phyloP scores from a whole-genome alignment of 1,140 invertebrate genomes.

The Saccostrea echinata region DNA sequence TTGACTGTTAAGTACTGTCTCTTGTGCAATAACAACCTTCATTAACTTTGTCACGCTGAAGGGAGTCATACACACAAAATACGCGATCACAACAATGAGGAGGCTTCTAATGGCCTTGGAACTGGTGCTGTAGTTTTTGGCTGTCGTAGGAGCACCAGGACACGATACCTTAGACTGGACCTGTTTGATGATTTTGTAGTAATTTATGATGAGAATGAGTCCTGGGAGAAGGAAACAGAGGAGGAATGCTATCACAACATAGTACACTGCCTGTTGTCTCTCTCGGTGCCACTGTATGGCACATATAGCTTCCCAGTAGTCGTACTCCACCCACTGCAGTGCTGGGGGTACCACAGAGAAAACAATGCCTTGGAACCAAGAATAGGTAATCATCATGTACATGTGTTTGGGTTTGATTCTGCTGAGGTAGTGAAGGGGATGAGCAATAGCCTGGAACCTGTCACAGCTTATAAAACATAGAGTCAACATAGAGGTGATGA shows the following conservation, averaged over 20 bases:
- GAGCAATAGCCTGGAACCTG: conserved; percentile 72
- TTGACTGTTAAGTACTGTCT: conserved; percentile 68
- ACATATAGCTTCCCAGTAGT: conserved; percentile 79
- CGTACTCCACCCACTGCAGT: conserved; percentile 76
- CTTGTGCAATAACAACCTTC: conserved; percentile 68
- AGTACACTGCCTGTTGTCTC: conserved; percentile 64
- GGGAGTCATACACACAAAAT: conserved; percentile 79
- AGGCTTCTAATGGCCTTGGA: conserved; percentile 75
- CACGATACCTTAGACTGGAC: conserved; percentile 55
- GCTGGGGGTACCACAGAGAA: conserved; percentile 72
- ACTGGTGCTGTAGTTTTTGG: conserved; percentile 63
- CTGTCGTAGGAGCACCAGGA: not conserved
- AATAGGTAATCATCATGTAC: conserved; percentile 61
- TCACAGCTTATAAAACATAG: conserved; percentile 78
- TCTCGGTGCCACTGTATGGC: conserved; percentile 78
- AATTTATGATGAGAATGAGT: conserved; percentile 69
- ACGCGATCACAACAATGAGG: conserved; percentile 75
- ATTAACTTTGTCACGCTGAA: conserved; percentile 79
- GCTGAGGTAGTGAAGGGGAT: conserved; percentile 71
- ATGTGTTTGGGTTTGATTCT: conserved; percentile 64
- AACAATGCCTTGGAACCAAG: conserved; percentile 74
- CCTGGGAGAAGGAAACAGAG: conserved; percentile 77
- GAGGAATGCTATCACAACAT: conserved; percentile 77
- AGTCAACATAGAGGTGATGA: conserved; percentile 78
- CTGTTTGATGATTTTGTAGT: conserved; percentile 68